A percentile compares a stretch with the other conserved stretches of the same genome.
Evolutionary conservation across 2,888 invertebrate genomes (phyloP).

Genomic region (Eupithecia dodoneata): DNA sequence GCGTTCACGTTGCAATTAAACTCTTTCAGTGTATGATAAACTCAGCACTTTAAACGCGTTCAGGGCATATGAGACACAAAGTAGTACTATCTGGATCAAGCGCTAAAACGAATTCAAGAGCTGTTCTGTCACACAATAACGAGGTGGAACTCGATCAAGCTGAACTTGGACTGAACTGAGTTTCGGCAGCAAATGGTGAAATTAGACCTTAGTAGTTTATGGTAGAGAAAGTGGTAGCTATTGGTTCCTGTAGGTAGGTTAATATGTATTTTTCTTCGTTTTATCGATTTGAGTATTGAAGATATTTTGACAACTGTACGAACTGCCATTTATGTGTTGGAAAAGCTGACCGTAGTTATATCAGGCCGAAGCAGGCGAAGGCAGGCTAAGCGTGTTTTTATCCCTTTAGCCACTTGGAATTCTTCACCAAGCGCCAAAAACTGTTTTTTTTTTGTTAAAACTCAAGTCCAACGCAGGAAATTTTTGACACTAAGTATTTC

Average conservation of each 20-base stretch:
- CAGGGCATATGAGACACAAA: too few species aligned
- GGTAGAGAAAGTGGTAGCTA: background rate
- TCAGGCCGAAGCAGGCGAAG: background rate
- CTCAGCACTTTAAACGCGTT: too few species aligned
- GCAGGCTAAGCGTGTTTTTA: background rate
- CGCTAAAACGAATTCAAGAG: too few species aligned
- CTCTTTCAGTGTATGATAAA: too few species aligned
- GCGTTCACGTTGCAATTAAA: too few species aligned
- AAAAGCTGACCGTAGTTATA: background rate
- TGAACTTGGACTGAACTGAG: too few species aligned
- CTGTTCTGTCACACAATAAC: too few species aligned
- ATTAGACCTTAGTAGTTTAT: background rate
- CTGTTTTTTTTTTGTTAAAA: background rate
- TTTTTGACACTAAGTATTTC: background rate
- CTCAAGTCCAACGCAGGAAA: background rate
- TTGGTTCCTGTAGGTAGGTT: background rate
- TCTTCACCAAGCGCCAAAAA: background rate
- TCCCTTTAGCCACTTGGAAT: background rate
- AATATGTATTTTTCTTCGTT: background rate
- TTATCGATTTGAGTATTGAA: background rate
- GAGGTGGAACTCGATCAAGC: too few species aligned
- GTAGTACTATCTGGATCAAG: too few species aligned
- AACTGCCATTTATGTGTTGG: background rate
- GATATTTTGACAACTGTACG: background rate
- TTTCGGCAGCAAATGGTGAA: too few species aligned